Base-by-base conservation (phyloP, 2,888 invertebrate genomes). In the Punctoribates punctum region DNA sequence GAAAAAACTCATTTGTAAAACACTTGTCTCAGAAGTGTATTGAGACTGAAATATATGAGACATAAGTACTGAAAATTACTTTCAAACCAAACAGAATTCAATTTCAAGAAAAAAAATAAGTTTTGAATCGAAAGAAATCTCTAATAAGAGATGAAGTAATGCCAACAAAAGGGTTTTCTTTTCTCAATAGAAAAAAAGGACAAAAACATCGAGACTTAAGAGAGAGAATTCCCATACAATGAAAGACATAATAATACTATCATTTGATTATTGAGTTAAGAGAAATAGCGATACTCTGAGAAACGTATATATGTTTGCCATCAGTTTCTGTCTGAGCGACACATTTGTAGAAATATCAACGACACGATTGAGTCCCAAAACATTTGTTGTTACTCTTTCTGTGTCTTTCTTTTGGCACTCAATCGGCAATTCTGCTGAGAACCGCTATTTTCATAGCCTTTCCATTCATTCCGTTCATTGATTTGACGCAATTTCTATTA, bases 271-370 rank as follows among this genome's bases (percentile, higher is more conserved):
- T 57, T 57, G 57, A 25, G 57, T 57, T 57, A 57, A 57, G 34
- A 34, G 34, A 5, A 34, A 34, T 34, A 34, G 34, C 25, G 3
- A 9, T 48, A 48, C 46, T 8, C 6, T 13, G 46, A 15, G 46
- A 15, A 42, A 6, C 6, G 8, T 42, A 6, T 42, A 13, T 48
- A 48, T 48, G 46, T 48, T 13, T 17, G 46, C 5, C 13, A 48
- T 57, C 57, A 20, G 25, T 15, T 57, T 57, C 23, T 57, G n/a
- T 9, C 57, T 17, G 23, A 57, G 4, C 20, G 17, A 48, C 57
- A 57, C 57, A 57, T 57, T 57, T 57, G 57, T 20, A 57, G 20
- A 57, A 57, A 57, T 57, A 57, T 57, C 57, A 20, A 20, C n/a
- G 57, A 57, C 57, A 23, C 3, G 2, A 57, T 57, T 25, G 20